These are phyloP conservation scores for Lepus europaeus DNA, from an alignment of 2,113 vertebrate species.

Conservation along the genomic window DNA sequence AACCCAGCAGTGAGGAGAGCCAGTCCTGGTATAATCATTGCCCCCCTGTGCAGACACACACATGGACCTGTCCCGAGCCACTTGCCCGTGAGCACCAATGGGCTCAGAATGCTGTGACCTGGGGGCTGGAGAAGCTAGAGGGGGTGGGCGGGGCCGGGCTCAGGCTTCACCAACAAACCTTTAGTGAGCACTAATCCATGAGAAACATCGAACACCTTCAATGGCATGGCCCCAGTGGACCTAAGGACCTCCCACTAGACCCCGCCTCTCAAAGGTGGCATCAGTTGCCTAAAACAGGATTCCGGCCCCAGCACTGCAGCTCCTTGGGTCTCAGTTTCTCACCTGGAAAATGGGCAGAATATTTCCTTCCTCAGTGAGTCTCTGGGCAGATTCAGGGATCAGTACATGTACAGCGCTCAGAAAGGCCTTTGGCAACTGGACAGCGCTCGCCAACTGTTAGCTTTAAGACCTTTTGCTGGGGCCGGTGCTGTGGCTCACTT, in stretches of 20 bases:
- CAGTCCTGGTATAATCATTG: too few species aligned
- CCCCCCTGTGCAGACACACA: fast-evolving
- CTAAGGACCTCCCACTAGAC: too few species aligned
- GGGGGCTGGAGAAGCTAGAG: background rate
- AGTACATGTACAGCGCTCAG: background rate
- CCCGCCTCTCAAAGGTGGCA: too few species aligned
- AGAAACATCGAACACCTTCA: too few species aligned
- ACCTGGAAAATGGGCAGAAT: background rate
- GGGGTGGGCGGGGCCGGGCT: too few species aligned
- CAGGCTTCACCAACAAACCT: too few species aligned
- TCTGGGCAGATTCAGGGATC: background rate
- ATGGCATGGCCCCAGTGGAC: too few species aligned
- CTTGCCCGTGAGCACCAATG: background rate
- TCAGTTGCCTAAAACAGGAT: background rate
- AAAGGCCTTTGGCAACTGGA: background rate
- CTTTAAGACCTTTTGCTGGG: too few species aligned
- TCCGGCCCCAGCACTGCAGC: background rate
- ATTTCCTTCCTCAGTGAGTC: background rate
- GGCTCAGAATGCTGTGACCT: background rate
- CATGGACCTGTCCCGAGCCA: background rate
- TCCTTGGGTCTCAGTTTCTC: background rate
- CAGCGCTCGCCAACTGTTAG: background rate
- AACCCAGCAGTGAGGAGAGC: background rate
- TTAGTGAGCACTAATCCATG: too few species aligned
- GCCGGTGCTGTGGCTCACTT: too few species aligned